These are phyloP conservation scores for Odontamblyopus rebecca DNA, from an alignment of 2,797 vertebrate species.

Conservation along the genomic window DNA sequence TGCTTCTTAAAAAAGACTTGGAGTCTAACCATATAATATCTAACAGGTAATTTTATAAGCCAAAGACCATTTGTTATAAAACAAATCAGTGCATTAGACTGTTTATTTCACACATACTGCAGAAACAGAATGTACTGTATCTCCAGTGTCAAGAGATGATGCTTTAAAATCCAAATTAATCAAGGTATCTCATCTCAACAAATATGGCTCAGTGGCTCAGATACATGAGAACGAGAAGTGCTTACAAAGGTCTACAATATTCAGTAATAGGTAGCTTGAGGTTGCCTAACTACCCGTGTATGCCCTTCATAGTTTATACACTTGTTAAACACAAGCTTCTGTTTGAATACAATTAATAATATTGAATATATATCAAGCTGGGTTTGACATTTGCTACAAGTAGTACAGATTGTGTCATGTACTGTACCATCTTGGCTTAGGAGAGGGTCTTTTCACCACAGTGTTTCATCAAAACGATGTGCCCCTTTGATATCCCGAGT, in stretches of 20 bases:
- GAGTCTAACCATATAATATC: neutral
- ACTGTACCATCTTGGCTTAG: slow-evolving; percentile 35
- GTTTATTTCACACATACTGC: neutral
- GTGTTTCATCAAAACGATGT: slow-evolving; percentile 31
- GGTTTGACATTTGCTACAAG: slow-evolving; percentile 44
- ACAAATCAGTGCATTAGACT: neutral
- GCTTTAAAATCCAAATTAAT: neutral
- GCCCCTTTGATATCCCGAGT: slow-evolving; percentile 48
- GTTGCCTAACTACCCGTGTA: neutral
- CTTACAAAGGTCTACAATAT: neutral
- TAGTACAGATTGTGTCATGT: slow-evolving; percentile 21
- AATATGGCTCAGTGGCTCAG: neutral
- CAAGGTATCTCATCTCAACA: neutral
- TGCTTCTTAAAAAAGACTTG: neutral
- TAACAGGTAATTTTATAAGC: neutral
- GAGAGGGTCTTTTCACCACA: slow-evolving; percentile 31
- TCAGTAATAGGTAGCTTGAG: neutral
- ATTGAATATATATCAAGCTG: slow-evolving; percentile 6
- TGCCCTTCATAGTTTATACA: neutral
- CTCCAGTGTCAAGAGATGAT: neutral
- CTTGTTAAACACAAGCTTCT: neutral
- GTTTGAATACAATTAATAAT: neutral
- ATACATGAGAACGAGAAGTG: neutral
- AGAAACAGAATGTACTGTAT: too few relatives aligned
- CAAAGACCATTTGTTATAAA: neutral